Conservation (phyloP, 2,113 vertebrate species). For the Psilopsiagon aymara region DNA sequence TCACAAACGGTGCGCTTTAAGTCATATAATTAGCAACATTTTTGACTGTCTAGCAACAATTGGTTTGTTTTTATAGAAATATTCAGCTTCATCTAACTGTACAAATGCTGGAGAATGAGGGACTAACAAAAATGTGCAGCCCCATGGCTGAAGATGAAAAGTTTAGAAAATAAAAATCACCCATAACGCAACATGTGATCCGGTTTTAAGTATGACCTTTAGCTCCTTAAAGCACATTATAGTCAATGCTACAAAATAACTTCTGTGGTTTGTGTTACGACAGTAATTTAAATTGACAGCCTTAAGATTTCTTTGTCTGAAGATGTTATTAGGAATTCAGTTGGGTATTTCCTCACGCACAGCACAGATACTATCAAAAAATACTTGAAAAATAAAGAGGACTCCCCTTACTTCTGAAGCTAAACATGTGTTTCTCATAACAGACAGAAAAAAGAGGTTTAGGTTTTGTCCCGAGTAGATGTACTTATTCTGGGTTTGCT, state of each 20-base stretch:
- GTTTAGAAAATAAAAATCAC: constrained; percentile 31
- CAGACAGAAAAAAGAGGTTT: neutral
- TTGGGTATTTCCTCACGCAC: neutral
- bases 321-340: constrained; percentile 23
- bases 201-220: constrained; percentile 26
- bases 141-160: neutral
- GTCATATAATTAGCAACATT: constrained; percentile 52
- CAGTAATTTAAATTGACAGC: constrained; percentile 22
- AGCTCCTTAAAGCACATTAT: neutral
- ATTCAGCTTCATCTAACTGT: neutral
- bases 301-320: constrained; percentile 26
- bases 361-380: neutral
- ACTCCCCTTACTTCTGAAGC: neutral
- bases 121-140: neutral
- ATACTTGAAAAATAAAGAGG: neutral
- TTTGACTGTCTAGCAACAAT: constrained; percentile 59
- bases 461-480: neutral
- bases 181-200: constrained; percentile 2
- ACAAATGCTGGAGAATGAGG: constrained; percentile 31
- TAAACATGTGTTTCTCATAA: rapidly evolving
- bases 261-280: neutral
- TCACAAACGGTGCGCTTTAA: constrained; percentile 7
- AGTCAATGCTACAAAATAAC: neutral
- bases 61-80: constrained; percentile 53
- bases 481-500: neutral